phyloP scores from a whole-genome alignment of 35 echinoderm and acorn worm species.

The Amphiura filiformis region DNA sequence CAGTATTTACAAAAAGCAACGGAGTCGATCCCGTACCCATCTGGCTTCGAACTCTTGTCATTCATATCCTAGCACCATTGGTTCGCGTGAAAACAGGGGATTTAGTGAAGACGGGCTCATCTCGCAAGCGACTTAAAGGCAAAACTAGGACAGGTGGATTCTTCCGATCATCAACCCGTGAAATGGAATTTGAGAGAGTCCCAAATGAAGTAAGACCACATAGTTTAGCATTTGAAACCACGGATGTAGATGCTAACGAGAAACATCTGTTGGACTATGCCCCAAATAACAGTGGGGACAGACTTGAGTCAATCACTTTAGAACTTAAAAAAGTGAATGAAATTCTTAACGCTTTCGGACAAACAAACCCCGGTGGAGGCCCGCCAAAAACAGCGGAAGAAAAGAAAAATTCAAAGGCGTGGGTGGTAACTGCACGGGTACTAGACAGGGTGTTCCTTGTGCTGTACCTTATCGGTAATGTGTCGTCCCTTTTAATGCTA shows the following conservation, averaged over 20 bases:
- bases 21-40: slow-evolving; percentile 47
- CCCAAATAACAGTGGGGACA: slow-evolving; percentile 21
- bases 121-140: not conserved
- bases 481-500: slow-evolving; percentile 20
- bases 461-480: slow-evolving; percentile 65
- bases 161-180: slow-evolving; percentile 9
- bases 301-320: slow-evolving; percentile 48
- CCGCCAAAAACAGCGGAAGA: slow-evolving; percentile 26
- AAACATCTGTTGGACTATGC: slow-evolving; percentile 41
- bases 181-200: slow-evolving; percentile 17
- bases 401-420: slow-evolving; percentile 46
- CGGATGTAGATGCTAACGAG: not conserved
- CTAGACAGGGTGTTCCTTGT: slow-evolving; percentile 82
- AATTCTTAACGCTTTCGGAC: slow-evolving; percentile 40
- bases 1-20: slow-evolving; percentile 63
- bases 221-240: not conserved
- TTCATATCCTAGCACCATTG: slow-evolving; percentile 52
- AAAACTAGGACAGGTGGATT: slow-evolving; percentile 17
- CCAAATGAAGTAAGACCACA: not conserved
- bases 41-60: slow-evolving; percentile 49
- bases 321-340: slow-evolving; percentile 81
- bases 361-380: slow-evolving; percentile 14
- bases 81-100: slow-evolving; percentile 50
- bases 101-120: not conserved
- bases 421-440: slow-evolving; percentile 62